These are phyloP conservation scores for Chrysolina haemoptera DNA, from an alignment of 2,888 invertebrate species.

Conservation along the genomic window DNA sequence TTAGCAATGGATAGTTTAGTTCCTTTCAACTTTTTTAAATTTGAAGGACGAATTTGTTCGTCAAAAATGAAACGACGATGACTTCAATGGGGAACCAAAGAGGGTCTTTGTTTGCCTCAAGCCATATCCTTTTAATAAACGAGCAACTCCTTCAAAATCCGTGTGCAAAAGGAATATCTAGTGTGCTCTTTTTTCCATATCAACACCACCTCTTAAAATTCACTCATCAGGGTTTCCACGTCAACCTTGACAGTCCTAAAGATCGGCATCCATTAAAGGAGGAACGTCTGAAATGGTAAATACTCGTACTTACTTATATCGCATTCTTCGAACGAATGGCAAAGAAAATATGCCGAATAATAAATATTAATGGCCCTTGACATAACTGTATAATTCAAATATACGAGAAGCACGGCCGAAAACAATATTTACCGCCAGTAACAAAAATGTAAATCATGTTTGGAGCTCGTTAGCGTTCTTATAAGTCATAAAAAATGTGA, in stretches of 20 bases:
- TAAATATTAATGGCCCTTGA: conserved; percentile 19
- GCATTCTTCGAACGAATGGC: conserved; percentile 11
- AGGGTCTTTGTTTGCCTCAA: background rate
- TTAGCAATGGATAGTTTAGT: no score
- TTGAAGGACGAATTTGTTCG: no score
- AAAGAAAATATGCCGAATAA: conserved; percentile 18
- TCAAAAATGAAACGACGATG: no score
- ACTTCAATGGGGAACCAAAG: no score
- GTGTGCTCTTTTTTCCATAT: background rate
- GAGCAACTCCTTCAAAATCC: background rate
- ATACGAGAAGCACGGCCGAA: conserved; percentile 5
- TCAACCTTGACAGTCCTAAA: background rate
- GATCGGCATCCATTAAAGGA: background rate
- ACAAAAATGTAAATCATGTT: background rate
- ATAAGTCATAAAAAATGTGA: background rate
- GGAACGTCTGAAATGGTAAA: conserved; percentile 3
- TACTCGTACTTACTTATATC: background rate
- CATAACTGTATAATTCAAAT: conserved; percentile 14
- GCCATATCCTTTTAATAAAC: background rate
- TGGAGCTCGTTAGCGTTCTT: background rate
- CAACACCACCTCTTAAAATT: conserved; percentile 5
- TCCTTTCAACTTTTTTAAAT: no score
- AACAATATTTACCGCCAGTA: conserved; percentile 9
- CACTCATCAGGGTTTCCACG: background rate
- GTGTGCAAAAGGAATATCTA: background rate